Base-by-base conservation (phyloP, 2,113 vertebrate genomes). In the Nannospalax galili region DNA sequence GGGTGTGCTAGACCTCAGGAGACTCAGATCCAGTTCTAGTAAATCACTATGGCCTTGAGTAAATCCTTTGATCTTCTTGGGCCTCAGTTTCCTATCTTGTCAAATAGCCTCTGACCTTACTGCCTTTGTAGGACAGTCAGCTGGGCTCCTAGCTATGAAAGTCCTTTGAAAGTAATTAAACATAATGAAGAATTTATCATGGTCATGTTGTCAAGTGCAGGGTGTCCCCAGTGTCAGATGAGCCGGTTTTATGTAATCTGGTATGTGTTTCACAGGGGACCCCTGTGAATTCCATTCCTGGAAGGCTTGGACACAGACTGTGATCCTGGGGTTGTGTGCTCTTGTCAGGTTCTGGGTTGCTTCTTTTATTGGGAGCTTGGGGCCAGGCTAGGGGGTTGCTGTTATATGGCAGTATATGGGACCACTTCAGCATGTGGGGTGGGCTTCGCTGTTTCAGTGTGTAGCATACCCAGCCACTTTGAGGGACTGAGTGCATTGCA, bases 121-220 rank as follows among this genome's bases (percentile, higher is more conserved):
- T 45, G 35, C 72, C 67, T 65, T 92, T 24, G 0, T 56, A 69
- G 32, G 6, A 69, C 3, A 6, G 11, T 62, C 62, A 7, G 30
- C 85, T 32, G 82, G 45, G 60, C 88, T 84, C 20, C 0, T 42
- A 35, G 52, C 96, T 64, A 30, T 60, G 77, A 77, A 84, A 35
- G 77, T 73, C 69, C 81, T 95, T 85, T 67, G 91, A 92, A 95
- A 84, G 64, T 89, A 94, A 81, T 90, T 80, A 96, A 81, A 80
- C 0, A 0, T 91, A 69, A 95, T 62, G 84, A 92, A 89, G 95
- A 94, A 90, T 95, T 95, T 74, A 87, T 91, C 82, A 30, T 42
- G 94, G 78, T 82, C 84, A 3, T 12, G 3, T 90, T 85, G 93
- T 92, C 88, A 78, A 70, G 94, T 35, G 77, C 72, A 70, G 65